A percentile compares a stretch with the other conserved stretches of the same genome.
Conservation (phyloP, 2,888 invertebrate genomes). For the Caenorhabditis imperialis region DNA sequence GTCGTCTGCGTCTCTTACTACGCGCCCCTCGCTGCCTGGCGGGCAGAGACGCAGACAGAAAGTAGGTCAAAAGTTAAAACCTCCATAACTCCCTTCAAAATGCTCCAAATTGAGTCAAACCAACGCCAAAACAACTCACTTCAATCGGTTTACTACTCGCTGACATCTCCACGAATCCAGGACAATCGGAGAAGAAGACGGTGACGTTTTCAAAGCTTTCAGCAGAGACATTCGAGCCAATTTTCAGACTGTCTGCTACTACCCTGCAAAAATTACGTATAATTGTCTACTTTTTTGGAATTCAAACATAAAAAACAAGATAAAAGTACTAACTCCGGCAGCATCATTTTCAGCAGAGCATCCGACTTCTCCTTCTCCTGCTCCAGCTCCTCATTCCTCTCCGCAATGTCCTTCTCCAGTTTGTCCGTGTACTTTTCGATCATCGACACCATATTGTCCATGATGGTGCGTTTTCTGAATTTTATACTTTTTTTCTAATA, state of each 20-base stretch:
- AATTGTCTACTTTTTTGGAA: no score
- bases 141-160: constrained; percentile 57
- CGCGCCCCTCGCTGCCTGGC: no score
- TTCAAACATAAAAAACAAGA: no score
- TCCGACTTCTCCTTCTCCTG: constrained; percentile 98
- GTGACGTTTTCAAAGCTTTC: constrained; percentile 60
- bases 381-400: constrained; percentile 85
- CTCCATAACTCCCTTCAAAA: neutral
- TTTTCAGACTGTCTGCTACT: constrained; percentile 61
- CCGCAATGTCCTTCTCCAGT: constrained; percentile 79
- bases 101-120: neutral
- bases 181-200: constrained; percentile 66
- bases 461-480: constrained; percentile 84
- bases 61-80: neutral
- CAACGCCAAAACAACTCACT: no score
- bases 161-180: constrained; percentile 62
- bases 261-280: no score
- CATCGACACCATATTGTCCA: constrained; percentile 97
- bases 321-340: no score
- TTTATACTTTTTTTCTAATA: neutral
- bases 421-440: constrained; percentile 98
- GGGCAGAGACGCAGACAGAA: no score
- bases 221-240: constrained; percentile 56
- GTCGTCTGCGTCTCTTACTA: no score
- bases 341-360: constrained; percentile 79